Evolutionary conservation across 2,113 vertebrate genomes (phyloP), one percentile per base, ranked within the genome.

Genomic region (Sigmodon hispidus): DNA sequence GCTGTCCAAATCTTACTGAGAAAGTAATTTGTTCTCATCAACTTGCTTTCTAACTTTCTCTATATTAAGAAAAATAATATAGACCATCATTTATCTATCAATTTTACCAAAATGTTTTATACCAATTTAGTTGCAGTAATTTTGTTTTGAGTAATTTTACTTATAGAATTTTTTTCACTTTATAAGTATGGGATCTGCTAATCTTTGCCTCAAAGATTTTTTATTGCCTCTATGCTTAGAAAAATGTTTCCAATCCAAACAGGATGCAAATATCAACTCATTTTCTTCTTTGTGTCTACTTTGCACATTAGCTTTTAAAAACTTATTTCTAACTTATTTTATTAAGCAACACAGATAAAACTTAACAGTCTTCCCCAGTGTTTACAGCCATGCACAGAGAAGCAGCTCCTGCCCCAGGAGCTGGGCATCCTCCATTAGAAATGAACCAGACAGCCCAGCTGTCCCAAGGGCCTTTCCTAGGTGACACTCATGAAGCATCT

Each of bases 11-110:
- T 89, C 81, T 96, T 36, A 90, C 9, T 90, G 21, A 19, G 36
- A 96, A 95, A 87, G 34, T 70, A 21, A 55, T 73, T 95, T 93
- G 87, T 87, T 96, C 70, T 57, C 87, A 93, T 81, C 77, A 97
- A 77, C 72, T 70, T 94, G 40, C 21, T 93, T 93, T 40, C n/a
- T 91, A 86, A 91, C 7, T 92, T 85, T 84, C 69, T 73, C 45
- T 76, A 67, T 86, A 65, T 88, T 95, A 91, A 91, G 45, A 94
- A 93, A 91, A 94, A 73, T 50, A 89, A 90, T 43, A 81, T 15
- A 67, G 79, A 85, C 19, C 63, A 67, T 65, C 50, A 94, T 76
- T 92, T 84, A 80, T 50, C 48, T 70, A 22, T 92, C 69, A 50
- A 55, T 31, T 61, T 90, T 31, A 31, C 67, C 12, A 89, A 97